These are phyloP conservation scores for Aphis gossypii DNA, from an alignment of 1,140 invertebrate species.

Conservation along the genomic window DNA sequence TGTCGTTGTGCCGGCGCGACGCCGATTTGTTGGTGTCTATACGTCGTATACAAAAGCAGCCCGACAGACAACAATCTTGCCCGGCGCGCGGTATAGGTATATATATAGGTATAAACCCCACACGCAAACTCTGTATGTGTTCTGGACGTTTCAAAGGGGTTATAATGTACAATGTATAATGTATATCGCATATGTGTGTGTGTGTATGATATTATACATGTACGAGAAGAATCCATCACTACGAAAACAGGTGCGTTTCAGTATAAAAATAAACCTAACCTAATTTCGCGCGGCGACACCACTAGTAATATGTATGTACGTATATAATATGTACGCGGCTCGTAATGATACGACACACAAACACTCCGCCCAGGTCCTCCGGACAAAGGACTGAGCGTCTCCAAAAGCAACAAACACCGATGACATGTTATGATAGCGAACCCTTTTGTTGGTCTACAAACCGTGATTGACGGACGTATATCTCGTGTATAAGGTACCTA, in stretches of 20 bases:
- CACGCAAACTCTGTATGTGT: neutral
- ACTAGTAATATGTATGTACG: neutral
- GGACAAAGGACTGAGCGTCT: slow-evolving; percentile 34
- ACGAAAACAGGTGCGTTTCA: slow-evolving; percentile 37
- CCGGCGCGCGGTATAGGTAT: neutral
- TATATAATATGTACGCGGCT: neutral
- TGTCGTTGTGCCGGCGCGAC: neutral
- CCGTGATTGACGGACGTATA: slow-evolving; percentile 42
- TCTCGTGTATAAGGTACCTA: neutral
- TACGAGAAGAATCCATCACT: slow-evolving; percentile 6
- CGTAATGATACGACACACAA: slow-evolving; percentile 23
- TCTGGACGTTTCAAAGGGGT: slow-evolving; percentile 37
- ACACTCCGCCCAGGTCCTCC: slow-evolving; percentile 19
- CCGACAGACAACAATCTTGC: neutral
- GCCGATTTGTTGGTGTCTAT: neutral
- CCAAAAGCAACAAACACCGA: slow-evolving; percentile 54
- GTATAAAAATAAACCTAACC: slow-evolving; percentile 51
- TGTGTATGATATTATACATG: neutral
- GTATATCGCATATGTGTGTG: too few species aligned
- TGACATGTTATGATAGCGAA: slow-evolving; percentile 58
- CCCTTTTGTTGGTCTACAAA: slow-evolving; percentile 45
- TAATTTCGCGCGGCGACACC: slow-evolving; percentile 47
- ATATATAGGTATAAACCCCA: neutral
- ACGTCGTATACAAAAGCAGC: neutral
- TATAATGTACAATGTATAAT: neutral